Percentiles rank a stretch among this genome's conserved stretches.
Conservation (phyloP, 2,888 invertebrate species). For the Herminia tarsipennalis region DNA sequence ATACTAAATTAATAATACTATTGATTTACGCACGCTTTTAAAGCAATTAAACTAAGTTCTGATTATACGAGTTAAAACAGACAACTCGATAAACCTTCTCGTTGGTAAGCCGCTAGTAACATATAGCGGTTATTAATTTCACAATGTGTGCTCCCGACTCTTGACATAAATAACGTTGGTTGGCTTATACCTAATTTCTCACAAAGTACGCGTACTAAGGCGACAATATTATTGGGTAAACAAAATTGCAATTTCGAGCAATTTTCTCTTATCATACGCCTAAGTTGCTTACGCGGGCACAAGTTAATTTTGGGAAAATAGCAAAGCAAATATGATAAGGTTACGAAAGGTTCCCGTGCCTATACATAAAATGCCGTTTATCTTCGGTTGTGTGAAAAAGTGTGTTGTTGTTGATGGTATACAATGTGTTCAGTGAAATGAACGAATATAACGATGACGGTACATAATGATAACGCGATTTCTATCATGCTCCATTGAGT, state of each 20-base stretch:
- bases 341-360: conserved; percentile 11
- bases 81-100: background rate
- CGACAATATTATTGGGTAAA: conserved; percentile 29
- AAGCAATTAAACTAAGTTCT: background rate
- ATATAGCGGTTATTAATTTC: conserved; percentile 27
- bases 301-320: conserved; percentile 30
- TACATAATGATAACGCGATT: too few relatives aligned
- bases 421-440: background rate
- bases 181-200: conserved; percentile 11
- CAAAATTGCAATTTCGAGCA: conserved; percentile 33
- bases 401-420: conserved; percentile 4
- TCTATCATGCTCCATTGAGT: too few relatives aligned
- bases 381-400: conserved; percentile 21
- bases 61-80: background rate
- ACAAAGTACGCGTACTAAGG: conserved; percentile 10
- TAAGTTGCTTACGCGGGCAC: conserved; percentile 23
- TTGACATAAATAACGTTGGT: conserved; percentile 26
- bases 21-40: too few relatives aligned
- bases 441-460: too few relatives aligned
- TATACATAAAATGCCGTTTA: conserved; percentile 22
- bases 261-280: conserved; percentile 34
- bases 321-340: conserved; percentile 36
- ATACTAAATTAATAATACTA: too few relatives aligned
- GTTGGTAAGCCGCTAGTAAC: background rate
- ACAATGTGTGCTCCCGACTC: conserved; percentile 22